phyloP scores from a whole-genome alignment of 2,888 invertebrate species.

The Seira ritae region DNA sequence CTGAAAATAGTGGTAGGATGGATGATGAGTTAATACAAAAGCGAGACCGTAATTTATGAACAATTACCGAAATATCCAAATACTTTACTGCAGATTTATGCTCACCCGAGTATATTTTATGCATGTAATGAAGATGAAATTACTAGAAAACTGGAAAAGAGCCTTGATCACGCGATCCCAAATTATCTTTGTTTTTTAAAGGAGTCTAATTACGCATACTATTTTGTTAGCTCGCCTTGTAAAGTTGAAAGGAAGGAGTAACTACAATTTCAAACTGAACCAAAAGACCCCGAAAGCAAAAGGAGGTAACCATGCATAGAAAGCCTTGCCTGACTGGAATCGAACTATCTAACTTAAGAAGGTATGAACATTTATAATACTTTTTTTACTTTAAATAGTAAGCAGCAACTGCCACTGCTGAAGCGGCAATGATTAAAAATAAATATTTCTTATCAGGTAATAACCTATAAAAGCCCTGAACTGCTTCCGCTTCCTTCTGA shows the following conservation, averaged over 20 bases:
- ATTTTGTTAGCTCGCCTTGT: not conserved
- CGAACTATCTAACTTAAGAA: constrained; percentile 23
- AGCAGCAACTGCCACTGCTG: constrained; percentile 56
- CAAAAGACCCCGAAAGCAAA: constrained; percentile 34
- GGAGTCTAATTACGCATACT: no score
- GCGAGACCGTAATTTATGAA: no score
- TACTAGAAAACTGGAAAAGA: no score
- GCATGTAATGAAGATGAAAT: no score
- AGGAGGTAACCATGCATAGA: constrained; percentile 47
- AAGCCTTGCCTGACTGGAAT: constrained; percentile 39
- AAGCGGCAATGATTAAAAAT: constrained; percentile 66
- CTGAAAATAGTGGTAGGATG: no score
- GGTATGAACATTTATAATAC: constrained; percentile 43
- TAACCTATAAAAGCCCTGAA: constrained; percentile 73
- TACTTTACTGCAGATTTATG: no score
- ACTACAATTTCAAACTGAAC: constrained; percentile 33
- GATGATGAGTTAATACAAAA: no score
- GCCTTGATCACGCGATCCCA: no score
- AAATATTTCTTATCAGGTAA: constrained; percentile 71
- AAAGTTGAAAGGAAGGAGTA: not conserved
- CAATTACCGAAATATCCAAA: no score
- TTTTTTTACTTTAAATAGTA: constrained; percentile 60
- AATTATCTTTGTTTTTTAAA: not conserved
- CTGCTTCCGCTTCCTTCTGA: constrained; percentile 73
- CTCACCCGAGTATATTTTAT: no score